Evolutionary conservation across 2,888 invertebrate genomes (phyloP).

Genomic region (Liopterus haemorrhoidalis): DNA sequence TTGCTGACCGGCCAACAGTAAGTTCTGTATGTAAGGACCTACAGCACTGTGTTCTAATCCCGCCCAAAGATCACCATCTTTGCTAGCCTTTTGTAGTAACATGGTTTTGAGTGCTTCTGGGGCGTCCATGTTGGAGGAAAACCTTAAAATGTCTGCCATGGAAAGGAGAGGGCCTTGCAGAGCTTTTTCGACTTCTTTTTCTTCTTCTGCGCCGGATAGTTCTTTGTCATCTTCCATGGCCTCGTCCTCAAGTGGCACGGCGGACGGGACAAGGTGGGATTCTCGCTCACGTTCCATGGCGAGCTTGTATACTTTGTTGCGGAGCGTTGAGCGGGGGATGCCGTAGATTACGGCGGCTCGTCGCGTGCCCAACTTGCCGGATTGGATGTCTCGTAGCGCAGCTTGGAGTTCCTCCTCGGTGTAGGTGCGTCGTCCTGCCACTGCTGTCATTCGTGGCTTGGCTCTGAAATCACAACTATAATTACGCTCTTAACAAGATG

Average conservation of each 20-base stretch:
- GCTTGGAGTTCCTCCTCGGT: conserved; percentile 93
- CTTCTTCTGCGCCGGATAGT: conserved; percentile 54
- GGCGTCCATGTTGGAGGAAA: conserved; percentile 50
- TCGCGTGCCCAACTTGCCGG: conserved; percentile 85
- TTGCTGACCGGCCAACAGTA: conserved; percentile 42
- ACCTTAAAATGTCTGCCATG: conserved; percentile 55
- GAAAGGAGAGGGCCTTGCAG: conserved; percentile 53
- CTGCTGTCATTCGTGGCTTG: conserved; percentile 61
- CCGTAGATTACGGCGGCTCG: conserved; percentile 93
- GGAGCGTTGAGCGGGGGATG: conserved; percentile 90
- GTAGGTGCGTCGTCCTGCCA: conserved; percentile 71
- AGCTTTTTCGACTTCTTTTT: conserved; percentile 56
- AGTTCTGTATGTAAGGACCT: conserved; percentile 52
- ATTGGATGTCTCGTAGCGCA: conserved; percentile 90
- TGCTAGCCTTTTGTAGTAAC: conserved; percentile 47
- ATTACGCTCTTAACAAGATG: conserved; percentile 26
- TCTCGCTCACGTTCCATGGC: conserved; percentile 66
- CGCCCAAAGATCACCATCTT: conserved; percentile 44
- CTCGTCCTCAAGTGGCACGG: conserved; percentile 45
- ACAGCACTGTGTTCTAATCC: conserved; percentile 48
- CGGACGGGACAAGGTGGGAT: conserved; percentile 49
- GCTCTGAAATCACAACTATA: conserved; percentile 55
- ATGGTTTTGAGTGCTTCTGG: conserved; percentile 50
- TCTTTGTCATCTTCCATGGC: conserved; percentile 56
- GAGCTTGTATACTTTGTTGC: conserved; percentile 90